These are phyloP conservation scores for Chaenocephalus aceratus DNA, from an alignment of 2,113 vertebrate genomes.

Conservation along the genomic window DNA sequence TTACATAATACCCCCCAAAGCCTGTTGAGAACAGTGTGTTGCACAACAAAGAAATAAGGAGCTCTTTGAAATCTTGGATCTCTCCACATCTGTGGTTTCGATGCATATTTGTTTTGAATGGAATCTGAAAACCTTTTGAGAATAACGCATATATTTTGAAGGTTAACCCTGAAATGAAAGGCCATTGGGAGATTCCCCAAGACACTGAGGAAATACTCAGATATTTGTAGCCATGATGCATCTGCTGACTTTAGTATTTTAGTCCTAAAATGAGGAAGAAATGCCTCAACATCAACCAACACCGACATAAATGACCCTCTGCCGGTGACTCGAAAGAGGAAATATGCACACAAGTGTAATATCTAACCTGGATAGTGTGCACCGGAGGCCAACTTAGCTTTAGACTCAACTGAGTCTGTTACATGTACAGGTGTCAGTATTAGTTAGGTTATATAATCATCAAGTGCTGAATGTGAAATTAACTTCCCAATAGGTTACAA, in stretches of 20 bases:
- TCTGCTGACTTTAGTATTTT: slow-evolving; percentile 21
- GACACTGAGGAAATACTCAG: not conserved
- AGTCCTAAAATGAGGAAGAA: not conserved
- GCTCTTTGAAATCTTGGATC: no score
- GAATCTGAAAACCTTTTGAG: not conserved
- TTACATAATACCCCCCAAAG: not conserved
- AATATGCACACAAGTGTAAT: not conserved
- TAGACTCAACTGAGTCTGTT: no score
- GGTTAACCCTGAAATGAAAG: no score
- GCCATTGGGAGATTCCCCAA: no score
- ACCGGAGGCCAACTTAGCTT: no score
- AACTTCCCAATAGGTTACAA: no score
- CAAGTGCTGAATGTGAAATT: no score
- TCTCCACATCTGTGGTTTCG: no score
- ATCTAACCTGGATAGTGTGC: no score
- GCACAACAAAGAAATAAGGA: no score
- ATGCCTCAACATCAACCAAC: not conserved
- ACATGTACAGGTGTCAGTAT: no score
- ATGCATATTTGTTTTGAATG: not conserved
- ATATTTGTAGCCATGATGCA: not conserved
- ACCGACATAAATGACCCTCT: slow-evolving; percentile 19
- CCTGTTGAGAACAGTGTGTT: not conserved
- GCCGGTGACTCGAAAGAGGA: slow-evolving; percentile 13
- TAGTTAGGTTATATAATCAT: no score
- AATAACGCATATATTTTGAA: not conserved